A percentile compares a stretch with the other conserved stretches of the same genome.
phyloP scores from a whole-genome alignment of 2,888 invertebrate genomes.

The Lepidonotus clava region DNA sequence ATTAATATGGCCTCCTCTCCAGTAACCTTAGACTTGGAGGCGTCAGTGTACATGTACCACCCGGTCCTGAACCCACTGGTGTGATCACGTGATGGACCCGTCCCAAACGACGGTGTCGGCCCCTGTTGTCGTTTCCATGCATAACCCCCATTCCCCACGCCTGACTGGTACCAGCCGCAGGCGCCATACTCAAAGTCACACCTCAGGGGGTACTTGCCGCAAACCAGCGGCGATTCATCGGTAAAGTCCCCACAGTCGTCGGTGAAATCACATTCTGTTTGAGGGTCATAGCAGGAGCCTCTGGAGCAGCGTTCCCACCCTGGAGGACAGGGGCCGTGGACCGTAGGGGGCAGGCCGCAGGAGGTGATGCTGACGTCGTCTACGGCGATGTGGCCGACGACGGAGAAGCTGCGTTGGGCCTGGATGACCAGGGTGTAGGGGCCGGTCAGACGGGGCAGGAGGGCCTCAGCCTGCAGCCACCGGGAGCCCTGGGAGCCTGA shows the following conservation, averaged over 20 bases:
- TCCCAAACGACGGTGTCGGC: constrained; percentile 59
- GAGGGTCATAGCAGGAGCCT: constrained; percentile 71
- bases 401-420: constrained; percentile 68
- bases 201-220: constrained; percentile 56
- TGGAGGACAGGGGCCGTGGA: constrained; percentile 64
- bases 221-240: constrained; percentile 68
- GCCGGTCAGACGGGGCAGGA: constrained; percentile 71
- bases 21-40: neutral
- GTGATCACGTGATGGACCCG: constrained; percentile 57
- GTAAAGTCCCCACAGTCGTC: constrained; percentile 77
- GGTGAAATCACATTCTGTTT: constrained; percentile 71
- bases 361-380: constrained; percentile 58
- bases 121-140: constrained; percentile 72
- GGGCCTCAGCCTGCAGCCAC: constrained; percentile 71
- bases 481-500: constrained; percentile 64
- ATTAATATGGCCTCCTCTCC: neutral
- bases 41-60: constrained; percentile 6
- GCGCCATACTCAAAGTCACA: constrained; percentile 73
- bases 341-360: constrained; percentile 62
- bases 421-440: constrained; percentile 67
- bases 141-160: constrained; percentile 71
- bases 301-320: constrained; percentile 71
- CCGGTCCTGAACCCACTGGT: constrained; percentile 46
- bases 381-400: constrained; percentile 61
- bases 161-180: constrained; percentile 72